These are phyloP conservation scores for Hermaeophaga mercurialis DNA, from an alignment of 2,888 invertebrate genomes.

Conservation along the genomic window DNA sequence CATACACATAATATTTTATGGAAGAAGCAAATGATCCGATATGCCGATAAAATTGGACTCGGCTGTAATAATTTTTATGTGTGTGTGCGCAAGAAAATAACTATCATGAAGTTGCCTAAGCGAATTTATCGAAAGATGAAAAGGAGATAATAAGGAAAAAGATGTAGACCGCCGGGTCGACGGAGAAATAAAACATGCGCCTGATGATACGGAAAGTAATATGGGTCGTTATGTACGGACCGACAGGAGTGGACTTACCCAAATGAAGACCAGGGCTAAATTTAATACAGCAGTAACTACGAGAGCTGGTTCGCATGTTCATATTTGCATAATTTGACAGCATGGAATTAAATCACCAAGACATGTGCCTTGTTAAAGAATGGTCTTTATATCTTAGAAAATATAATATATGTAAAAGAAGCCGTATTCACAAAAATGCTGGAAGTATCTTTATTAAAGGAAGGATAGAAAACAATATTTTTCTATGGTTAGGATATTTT, in stretches of 20 bases:
- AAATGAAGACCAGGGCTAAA: too few species aligned
- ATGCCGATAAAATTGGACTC: constrained; percentile 32
- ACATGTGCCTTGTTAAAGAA: too few species aligned
- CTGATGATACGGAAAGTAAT: constrained; percentile 47
- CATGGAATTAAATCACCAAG: too few species aligned
- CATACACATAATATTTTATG: constrained; percentile 35
- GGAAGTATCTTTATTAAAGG: too few species aligned
- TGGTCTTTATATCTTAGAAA: too few species aligned
- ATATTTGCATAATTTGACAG: too few species aligned
- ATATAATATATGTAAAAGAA: too few species aligned
- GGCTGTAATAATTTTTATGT: constrained; percentile 37
- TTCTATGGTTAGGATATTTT: too few species aligned
- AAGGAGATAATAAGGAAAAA: constrained; percentile 45
- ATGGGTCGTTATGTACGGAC: constrained; percentile 33
- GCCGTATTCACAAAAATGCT: too few species aligned
- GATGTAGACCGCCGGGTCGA: constrained; percentile 39
- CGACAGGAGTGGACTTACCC: constrained; percentile 1
- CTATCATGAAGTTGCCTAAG: constrained; percentile 38
- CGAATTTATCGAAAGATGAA: constrained; percentile 44
- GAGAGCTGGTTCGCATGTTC: too few species aligned
- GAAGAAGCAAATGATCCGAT: constrained; percentile 30
- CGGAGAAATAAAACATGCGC: constrained; percentile 52
- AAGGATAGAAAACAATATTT: too few species aligned
- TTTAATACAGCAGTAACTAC: too few species aligned
- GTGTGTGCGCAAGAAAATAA: constrained; percentile 30